Evolutionary conservation across 2,888 invertebrate genomes (phyloP), one percentile per base, ranked within the genome.

Genomic region (Scaptomyza caliginosa): DNA sequence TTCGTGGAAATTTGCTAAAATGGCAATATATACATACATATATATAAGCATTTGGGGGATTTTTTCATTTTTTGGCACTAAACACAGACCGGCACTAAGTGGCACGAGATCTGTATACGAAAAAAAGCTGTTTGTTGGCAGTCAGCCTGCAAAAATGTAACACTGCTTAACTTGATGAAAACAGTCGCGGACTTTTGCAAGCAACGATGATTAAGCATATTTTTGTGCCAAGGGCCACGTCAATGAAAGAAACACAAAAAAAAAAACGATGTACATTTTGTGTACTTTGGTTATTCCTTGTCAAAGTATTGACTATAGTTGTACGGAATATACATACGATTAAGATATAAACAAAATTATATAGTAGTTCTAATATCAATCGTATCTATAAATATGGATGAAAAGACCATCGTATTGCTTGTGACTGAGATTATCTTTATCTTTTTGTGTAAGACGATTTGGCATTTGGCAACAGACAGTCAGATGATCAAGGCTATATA

Each of bases 101-200:
- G 52, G 74, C 82, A 86, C 82, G 87, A 82, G 84, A 86, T 83
- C 46, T 50, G 48, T 48, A 36, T 45, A 17, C 52, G 39, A 56
- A 45, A 63, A 38, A 38, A 55, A 28, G 21, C 34, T n/a, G 13
- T 45, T 32, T 38, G 42, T 40, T 74, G 74, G 64, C 67, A 21
- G 38, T 43, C 36, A 30, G 52, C 59, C 40, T 39, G 40, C 7
- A 36, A 39, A 6, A 17, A 52, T 36, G 16, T 17, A 28, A 48
- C 48, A 51, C 49, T 38, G 21, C 28, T 34, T 23, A 59, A 50
- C 24, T 49, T 63, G 63, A 30, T 55, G 55, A 52, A 69, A 49
- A 43, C 43, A 11, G 42, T 39, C 16, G 42, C 5, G 16, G 19
- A 55, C 5, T 40, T 54, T 64, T 48, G 66, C 43, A 40, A 51